phyloP scores from a whole-genome alignment of 1,140 invertebrate species.

The Tribolium madens region DNA sequence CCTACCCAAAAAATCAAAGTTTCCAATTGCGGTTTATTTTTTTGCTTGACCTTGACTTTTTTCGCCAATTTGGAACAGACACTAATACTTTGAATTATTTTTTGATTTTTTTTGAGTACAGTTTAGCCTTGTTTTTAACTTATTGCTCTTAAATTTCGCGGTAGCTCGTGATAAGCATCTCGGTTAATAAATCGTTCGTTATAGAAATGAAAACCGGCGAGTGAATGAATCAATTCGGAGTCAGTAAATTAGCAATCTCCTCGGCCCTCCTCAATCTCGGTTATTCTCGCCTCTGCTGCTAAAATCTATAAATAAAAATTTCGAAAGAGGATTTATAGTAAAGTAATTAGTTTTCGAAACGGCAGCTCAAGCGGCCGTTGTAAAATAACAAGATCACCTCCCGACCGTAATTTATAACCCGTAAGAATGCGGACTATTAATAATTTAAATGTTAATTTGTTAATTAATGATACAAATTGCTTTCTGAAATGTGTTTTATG shows the following conservation, averaged over 20 bases:
- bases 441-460: slow-evolving; percentile 66
- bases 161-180: too few relatives aligned
- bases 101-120: too few relatives aligned
- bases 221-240: neutral
- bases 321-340: slow-evolving; percentile 43
- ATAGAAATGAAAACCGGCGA: neutral
- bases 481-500: slow-evolving; percentile 64
- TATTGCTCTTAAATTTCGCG: too few relatives aligned
- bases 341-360: slow-evolving; percentile 49
- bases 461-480: slow-evolving; percentile 66
- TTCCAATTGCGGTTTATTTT: too few relatives aligned
- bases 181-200: too few relatives aligned
- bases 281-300: neutral
- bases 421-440: slow-evolving; percentile 61
- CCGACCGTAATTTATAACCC: slow-evolving; percentile 54
- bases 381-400: slow-evolving; percentile 53
- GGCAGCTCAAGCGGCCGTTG: slow-evolving; percentile 32
- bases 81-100: too few relatives aligned
- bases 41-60: too few relatives aligned
- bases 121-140: too few relatives aligned
- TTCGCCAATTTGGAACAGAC: too few relatives aligned
- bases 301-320: slow-evolving; percentile 46
- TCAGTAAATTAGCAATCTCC: neutral
- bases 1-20: too few relatives aligned
- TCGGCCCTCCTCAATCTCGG: neutral